Percentiles rank a stretch among this genome's conserved stretches.
phyloP scores from a whole-genome alignment of 2,888 invertebrate genomes.

The Sinotaia quadrata region DNA sequence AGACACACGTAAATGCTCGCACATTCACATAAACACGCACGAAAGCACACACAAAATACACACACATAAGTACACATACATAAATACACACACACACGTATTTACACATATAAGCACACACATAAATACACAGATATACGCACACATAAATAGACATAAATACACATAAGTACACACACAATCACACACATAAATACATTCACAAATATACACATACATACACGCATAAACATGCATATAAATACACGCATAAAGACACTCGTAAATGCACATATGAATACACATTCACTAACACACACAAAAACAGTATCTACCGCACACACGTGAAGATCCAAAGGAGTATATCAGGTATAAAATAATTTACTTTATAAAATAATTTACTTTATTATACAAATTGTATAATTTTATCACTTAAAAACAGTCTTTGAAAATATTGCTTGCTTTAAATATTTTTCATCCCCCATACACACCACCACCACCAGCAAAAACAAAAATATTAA shows the following conservation, averaged over 20 bases:
- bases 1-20: conserved; percentile 3
- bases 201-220: conserved; percentile 17
- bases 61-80: background rate
- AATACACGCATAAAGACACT: background rate
- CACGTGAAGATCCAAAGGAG: too few species aligned
- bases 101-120: conserved; percentile 13
- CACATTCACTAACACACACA: conserved; percentile 18
- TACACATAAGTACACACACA: background rate
- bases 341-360: too few species aligned
- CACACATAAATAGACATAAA: too few species aligned
- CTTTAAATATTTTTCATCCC: too few species aligned
- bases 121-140: background rate
- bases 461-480: too few species aligned
- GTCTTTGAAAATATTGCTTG: too few species aligned
- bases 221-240: background rate
- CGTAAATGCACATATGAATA: conserved; percentile 1
- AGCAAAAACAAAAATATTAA: too few species aligned
- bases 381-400: too few species aligned
- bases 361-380: too few species aligned
- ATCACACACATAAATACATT: conserved; percentile 3
- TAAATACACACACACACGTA: conserved; percentile 4
- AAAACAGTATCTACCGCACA: too few species aligned
- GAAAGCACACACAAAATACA: background rate
- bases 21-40: conserved; percentile 14
- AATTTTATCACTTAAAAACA: too few species aligned